Conservation (phyloP, 2,797 vertebrate genomes). For the Lutjanus campechanus region DNA sequence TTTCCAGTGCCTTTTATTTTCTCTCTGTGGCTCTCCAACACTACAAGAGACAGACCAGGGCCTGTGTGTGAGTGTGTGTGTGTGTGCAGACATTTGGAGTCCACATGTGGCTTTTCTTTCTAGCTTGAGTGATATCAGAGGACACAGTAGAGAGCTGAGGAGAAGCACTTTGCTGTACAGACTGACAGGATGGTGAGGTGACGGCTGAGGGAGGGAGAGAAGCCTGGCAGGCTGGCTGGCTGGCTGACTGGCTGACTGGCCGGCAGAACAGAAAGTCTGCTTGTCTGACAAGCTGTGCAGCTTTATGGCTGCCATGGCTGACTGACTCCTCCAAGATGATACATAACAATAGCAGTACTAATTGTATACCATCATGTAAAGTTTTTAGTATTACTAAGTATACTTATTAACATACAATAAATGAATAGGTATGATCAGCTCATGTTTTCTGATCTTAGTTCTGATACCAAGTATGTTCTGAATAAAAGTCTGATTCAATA, state of each 20-base stretch:
- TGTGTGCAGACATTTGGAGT: slow-evolving; percentile 41
- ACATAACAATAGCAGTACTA: neutral
- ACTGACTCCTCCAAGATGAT: slow-evolving; percentile 12
- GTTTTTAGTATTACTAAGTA: too few species aligned
- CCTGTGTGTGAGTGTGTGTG: slow-evolving; percentile 19
- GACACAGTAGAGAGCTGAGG: slow-evolving; percentile 8
- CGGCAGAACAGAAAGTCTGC: slow-evolving; percentile 27
- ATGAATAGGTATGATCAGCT: too few species aligned
- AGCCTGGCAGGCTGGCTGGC: neutral
- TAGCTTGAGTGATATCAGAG: slow-evolving; percentile 11
- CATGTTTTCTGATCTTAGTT: too few species aligned
- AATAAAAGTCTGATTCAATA: too few species aligned
- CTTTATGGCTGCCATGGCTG: slow-evolving; percentile 12
- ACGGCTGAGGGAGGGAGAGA: neutral
- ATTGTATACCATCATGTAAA: neutral
- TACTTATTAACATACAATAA: neutral
- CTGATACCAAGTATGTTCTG: too few species aligned
- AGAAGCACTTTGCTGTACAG: slow-evolving; percentile 2
- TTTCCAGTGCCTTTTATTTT: neutral
- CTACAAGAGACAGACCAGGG: slow-evolving; percentile 58
- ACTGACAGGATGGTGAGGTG: slow-evolving; percentile 9
- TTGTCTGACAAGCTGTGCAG: slow-evolving; percentile 34
- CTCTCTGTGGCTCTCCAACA: slow-evolving; percentile 44
- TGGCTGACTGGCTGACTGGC: neutral
- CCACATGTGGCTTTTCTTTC: slow-evolving; percentile 65